Conservation (phyloP, 2,113 vertebrate species). For the human (Homo sapiens) region DNA sequence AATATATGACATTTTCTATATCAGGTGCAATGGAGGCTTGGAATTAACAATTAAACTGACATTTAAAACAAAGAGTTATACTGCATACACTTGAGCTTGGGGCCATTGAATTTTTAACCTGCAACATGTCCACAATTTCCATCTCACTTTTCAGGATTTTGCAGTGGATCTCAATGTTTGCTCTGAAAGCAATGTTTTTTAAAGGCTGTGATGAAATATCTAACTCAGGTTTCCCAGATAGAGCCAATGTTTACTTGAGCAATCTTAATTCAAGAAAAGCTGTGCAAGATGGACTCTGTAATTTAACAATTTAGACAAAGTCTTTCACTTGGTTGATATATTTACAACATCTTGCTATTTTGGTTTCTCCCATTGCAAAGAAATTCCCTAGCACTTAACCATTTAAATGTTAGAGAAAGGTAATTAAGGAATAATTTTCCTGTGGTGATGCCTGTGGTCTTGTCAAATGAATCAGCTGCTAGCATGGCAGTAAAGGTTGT, state of each 20-base stretch:
- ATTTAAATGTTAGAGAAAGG: conserved; percentile 60
- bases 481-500: conserved; percentile 49
- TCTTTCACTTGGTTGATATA: conserved; percentile 1
- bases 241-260: background rate
- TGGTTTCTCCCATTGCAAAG: background rate
- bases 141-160: background rate
- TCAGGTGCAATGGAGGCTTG: background rate
- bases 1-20: background rate
- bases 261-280: conserved; percentile 1
- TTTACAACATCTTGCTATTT: conserved; percentile 12
- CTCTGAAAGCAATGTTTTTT: background rate
- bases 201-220: background rate
- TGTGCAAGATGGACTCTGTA: background rate
- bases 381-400: background rate
- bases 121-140: background rate
- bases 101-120: background rate
- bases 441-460: background rate
- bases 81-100: background rate
- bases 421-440: conserved; percentile 71
- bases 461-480: conserved; percentile 59
- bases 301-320: conserved; percentile 55
- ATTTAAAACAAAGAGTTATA: background rate
- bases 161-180: background rate
- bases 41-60: background rate
- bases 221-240: background rate